Evolutionary conservation across 2,797 vertebrate genomes (phyloP), one percentile per base, ranked within the genome.

Genomic region (Argyrosomus regius): DNA sequence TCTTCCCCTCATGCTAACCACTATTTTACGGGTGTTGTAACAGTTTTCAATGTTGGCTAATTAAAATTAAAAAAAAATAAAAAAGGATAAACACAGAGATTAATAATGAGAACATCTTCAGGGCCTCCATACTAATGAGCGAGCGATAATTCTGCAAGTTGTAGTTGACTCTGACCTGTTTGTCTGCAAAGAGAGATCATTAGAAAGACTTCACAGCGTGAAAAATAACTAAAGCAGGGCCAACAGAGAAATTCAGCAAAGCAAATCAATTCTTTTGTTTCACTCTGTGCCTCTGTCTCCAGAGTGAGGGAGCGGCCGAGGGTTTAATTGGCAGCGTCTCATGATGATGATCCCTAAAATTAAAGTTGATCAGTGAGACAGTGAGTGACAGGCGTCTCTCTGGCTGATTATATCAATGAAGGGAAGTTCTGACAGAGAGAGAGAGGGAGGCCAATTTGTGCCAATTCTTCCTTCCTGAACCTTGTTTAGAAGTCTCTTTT

Each of bases 331-430:
- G 48, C 59, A 59, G 50, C 62, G n/a, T 79, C 39, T 80, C 41
- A 11, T 56, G 39, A 49, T 57, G 57, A 73, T 43, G 63, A 64
- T 10, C 20, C 43, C n/a, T 24, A 28, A 71, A 79, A 82, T 77
- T 13, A 57, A 41, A 61, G 63, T 4, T 83, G 83, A 88, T 82
- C 22, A n/a, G 28, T 26, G 63, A 70, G 66, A 68, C 61, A 62
- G 48, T 82, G 80, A 86, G 50, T 81, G 85, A 76, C 66, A 53
- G 50, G 60, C 46, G 5, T 53, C 65, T 72, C 52, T 63, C 45
- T 24, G 17, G 39, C 63, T 67, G 41, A 79, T 60, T 65, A 28
- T 41, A 20, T 56, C 54, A 84, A 78, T 62, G 80, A 70, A 28
- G 22, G 58, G 16, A 41, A 48, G 39, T 57, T 72, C 8, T 9